These are phyloP conservation scores for Tachysurus vachellii DNA, from an alignment of 2,113 vertebrate species.

Conservation along the genomic window DNA sequence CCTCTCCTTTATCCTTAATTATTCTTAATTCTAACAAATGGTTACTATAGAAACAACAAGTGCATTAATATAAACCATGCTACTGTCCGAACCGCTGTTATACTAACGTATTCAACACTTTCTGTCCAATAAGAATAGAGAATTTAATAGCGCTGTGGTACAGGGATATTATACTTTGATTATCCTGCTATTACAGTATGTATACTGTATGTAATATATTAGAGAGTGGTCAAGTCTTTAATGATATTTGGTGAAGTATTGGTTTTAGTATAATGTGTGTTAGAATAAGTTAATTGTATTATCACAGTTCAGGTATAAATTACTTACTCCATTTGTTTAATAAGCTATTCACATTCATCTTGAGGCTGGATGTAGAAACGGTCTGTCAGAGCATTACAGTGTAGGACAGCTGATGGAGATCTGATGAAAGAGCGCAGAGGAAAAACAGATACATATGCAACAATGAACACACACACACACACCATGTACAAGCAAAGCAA, in stretches of 20 bases:
- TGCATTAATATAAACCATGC: neutral
- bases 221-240: neutral
- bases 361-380: constrained; percentile 51
- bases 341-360: constrained; percentile 78
- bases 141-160: neutral
- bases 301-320: constrained; percentile 7
- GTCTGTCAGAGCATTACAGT: constrained; percentile 55
- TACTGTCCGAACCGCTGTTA: neutral
- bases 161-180: neutral
- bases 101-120: neutral
- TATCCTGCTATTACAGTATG: neutral
- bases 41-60: neutral
- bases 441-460: constrained; percentile 38
- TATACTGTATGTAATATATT: neutral
- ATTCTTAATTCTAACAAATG: neutral
- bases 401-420: constrained; percentile 60
- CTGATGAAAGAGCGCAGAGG: constrained; percentile 37
- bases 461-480: constrained; percentile 52
- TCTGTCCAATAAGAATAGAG: constrained; percentile 4
- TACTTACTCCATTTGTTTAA: constrained; percentile 78
- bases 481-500: neutral
- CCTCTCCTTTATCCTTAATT: neutral
- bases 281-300: neutral
- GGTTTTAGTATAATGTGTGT: too few species aligned
- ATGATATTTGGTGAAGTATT: neutral